Evolutionary conservation across 2,888 invertebrate genomes (phyloP).

Genomic region (Eristalinus aeneus): DNA sequence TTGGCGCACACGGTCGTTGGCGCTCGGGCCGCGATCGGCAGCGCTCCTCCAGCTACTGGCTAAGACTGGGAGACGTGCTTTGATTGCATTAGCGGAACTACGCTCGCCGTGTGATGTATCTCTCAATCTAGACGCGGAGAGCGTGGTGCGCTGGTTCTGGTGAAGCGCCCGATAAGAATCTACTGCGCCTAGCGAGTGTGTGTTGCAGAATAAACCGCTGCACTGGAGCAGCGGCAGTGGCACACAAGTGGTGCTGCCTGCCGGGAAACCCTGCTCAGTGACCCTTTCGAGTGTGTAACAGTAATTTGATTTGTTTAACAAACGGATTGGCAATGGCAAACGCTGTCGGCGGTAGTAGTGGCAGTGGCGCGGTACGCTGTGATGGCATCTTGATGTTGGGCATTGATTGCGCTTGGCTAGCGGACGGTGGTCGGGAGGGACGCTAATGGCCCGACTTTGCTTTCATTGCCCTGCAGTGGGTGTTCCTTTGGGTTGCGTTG

Average conservation of each 20-base stretch:
- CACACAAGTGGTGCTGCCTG: neutral
- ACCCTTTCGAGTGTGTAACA: constrained; percentile 60
- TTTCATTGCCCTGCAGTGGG: constrained; percentile 25
- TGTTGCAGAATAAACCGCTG: constrained; percentile 46
- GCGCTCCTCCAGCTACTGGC: constrained; percentile 30
- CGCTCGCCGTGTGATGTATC: constrained; percentile 11
- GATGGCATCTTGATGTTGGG: constrained; percentile 27
- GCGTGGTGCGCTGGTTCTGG: constrained; percentile 33
- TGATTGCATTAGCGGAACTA: constrained; percentile 58
- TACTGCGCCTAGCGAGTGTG: constrained; percentile 17
- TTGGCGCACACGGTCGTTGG: constrained; percentile 1
- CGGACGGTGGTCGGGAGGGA: neutral
- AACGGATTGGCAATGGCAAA: constrained; percentile 46
- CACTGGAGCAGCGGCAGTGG: neutral
- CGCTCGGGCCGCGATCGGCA: neutral
- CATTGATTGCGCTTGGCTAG: constrained; percentile 19
- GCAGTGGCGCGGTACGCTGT: neutral
- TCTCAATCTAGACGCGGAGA: constrained; percentile 29
- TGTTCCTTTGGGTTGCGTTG: neutral
- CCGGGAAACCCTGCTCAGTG: constrained; percentile 48
- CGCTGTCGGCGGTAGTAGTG: constrained; percentile 2
- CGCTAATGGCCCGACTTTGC: constrained; percentile 31
- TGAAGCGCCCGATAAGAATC: constrained; percentile 59
- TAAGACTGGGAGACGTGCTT: constrained; percentile 48
- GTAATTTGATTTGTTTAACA: constrained; percentile 65